Evolutionary conservation across 1,140 invertebrate species (phyloP), one percentile per base, ranked within the genome.

Genomic region (Achatina immaculata): DNA sequence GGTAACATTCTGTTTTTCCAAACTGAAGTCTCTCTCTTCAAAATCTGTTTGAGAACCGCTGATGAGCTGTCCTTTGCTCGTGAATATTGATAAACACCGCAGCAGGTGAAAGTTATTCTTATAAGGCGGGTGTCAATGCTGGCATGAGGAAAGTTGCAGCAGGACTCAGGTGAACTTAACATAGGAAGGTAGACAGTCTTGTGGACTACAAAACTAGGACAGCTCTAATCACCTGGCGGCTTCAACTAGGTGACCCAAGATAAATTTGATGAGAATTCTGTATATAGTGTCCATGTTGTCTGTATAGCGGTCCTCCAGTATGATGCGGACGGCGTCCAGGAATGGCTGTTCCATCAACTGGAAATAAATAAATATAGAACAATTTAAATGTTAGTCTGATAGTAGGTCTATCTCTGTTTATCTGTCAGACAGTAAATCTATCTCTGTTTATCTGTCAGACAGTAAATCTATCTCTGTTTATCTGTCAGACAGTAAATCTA

Each of bases 211-310:
- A 45, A 16, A 7, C 16, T 24, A 11, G 65, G 65, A 1, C 6
- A 28, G 68, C 19, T 74, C 1, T 51, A 40, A 80, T 80, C 78
- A 80, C 14, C 78, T 80, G 48, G 42, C 7, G 24, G 66, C 95
- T 82, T 95, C 94, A 55, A 96, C 93, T 72, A 98, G 92, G 0
- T 96, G 96, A 88, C 96, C 94, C 87, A 98, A 94, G 83, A 98
- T 96, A 87, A 97, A 96, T 88, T 96, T 96, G 87, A 98, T 97
- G 78, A 96, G 96, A 83, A 96, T 94, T 92, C 96, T 95, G 92
- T 97, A 97, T 84, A 97, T 96, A 83, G 93, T 95, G 88, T 97
- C 96, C 81, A 97, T 96, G 91, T 97, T 97, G 72, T 96, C 95
- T 16, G 96, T 96, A 91, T 97, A 97, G 43, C 96, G 93, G 86